Evolutionary conservation across 2,113 vertebrate genomes (phyloP).

Genomic region (Pao palembangensis): DNA sequence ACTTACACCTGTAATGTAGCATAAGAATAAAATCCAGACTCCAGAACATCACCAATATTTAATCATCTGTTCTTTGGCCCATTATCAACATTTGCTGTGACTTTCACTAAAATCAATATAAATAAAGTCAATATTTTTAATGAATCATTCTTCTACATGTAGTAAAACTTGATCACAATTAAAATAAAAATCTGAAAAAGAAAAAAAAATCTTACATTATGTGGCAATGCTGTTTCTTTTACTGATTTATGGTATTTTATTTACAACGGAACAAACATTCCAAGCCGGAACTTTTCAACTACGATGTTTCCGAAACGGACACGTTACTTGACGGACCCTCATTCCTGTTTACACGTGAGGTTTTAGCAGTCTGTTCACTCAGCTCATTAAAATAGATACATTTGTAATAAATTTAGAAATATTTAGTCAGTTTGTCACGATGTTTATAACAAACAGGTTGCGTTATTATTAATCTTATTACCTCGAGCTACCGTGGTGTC

Average conservation of each 20-base stretch:
- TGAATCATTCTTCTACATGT: too few relatives aligned
- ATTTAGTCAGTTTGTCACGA: background rate
- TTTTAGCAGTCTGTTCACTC: background rate
- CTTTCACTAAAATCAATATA: too few relatives aligned
- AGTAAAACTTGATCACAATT: too few relatives aligned
- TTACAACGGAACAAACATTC: background rate
- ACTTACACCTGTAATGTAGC: too few relatives aligned
- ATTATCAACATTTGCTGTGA: too few relatives aligned
- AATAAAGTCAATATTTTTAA: background rate
- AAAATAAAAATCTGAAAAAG: too few relatives aligned
- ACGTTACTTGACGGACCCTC: conserved; percentile 27
- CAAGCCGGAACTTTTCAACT: conserved; percentile 50
- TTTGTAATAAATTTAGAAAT: background rate
- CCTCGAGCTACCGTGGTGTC: background rate
- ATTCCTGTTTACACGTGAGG: conserved; percentile 68
- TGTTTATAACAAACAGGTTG: background rate
- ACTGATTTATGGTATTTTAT: too few relatives aligned
- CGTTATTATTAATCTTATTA: background rate
- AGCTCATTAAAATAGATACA: background rate
- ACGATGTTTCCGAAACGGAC: conserved; percentile 19
- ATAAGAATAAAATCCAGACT: too few relatives aligned
- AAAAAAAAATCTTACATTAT: too few relatives aligned
- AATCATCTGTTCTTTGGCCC: too few relatives aligned
- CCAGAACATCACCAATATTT: too few relatives aligned
- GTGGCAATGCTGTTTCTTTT: too few relatives aligned